phyloP scores from a whole-genome alignment of 2,113 vertebrate species.

The Hystrix cristata region DNA sequence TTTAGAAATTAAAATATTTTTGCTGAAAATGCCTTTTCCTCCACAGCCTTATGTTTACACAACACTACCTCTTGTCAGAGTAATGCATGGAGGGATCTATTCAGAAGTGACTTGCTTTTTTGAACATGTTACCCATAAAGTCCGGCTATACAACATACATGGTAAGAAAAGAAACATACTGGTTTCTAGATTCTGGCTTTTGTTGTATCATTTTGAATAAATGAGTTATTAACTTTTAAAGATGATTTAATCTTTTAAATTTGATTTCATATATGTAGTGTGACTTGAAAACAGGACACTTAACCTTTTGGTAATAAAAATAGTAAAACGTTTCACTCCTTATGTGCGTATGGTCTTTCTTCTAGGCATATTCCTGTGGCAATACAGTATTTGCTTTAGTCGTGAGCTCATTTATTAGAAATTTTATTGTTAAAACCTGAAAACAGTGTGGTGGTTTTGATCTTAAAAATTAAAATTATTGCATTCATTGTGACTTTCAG shows the following conservation, averaged over 20 bases:
- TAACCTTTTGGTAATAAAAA: constrained; percentile 35
- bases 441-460: not conserved
- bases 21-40: constrained; percentile 64
- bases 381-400: not conserved
- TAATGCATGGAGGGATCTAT: constrained; percentile 92
- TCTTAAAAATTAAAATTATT: constrained; percentile 12
- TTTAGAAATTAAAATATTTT: constrained; percentile 57
- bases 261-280: not conserved
- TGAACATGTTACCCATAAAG: constrained; percentile 91
- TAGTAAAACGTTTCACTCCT: not conserved
- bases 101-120: constrained; percentile 94
- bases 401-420: constrained; percentile 27
- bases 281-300: not conserved
- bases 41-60: constrained; percentile 90
- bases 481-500: not conserved
- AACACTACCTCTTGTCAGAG: constrained; percentile 89
- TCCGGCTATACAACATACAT: constrained; percentile 91
- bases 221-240: not conserved
- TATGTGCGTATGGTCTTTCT: not conserved
- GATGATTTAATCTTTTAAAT: not conserved
- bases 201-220: constrained; percentile 29
- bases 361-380: not conserved
- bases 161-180: constrained; percentile 88
- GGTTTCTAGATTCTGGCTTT: constrained; percentile 22
- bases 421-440: not conserved